These are phyloP conservation scores for Lutjanus campechanus DNA, from an alignment of 2,797 vertebrate species.

Conservation along the genomic window DNA sequence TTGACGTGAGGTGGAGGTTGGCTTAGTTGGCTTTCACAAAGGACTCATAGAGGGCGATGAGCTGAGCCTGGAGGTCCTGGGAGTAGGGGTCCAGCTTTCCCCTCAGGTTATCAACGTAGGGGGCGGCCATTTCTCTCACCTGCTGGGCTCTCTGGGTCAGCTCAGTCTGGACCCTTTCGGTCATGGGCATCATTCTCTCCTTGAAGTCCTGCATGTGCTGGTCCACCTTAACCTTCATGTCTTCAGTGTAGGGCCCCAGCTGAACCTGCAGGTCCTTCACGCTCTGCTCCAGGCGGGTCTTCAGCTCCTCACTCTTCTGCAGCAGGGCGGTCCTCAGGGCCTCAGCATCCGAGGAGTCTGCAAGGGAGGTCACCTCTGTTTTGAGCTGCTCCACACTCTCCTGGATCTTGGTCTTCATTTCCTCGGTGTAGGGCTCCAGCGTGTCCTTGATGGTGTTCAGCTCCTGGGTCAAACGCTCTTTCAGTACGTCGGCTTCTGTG, in stretches of 20 bases:
- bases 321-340: slow-evolving; percentile 76
- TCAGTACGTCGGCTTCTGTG: slow-evolving; percentile 67
- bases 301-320: slow-evolving; percentile 84
- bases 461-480: slow-evolving; percentile 73
- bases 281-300: slow-evolving; percentile 76
- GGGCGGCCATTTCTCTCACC: slow-evolving; percentile 79
- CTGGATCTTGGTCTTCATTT: slow-evolving; percentile 77
- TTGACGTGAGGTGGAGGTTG: slow-evolving; percentile 7
- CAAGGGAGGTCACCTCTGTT: slow-evolving; percentile 74
- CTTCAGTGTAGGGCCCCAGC: slow-evolving; percentile 80
- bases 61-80: slow-evolving; percentile 78
- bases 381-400: slow-evolving; percentile 83
- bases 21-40: slow-evolving; percentile 73
- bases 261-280: slow-evolving; percentile 83
- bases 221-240: slow-evolving; percentile 83
- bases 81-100: slow-evolving; percentile 80
- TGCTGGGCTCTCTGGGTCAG: slow-evolving; percentile 74
- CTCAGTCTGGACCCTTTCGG: slow-evolving; percentile 74
- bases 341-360: slow-evolving; percentile 80
- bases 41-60: slow-evolving; percentile 77
- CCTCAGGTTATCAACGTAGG: slow-evolving; percentile 83
- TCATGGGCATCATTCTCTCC: slow-evolving; percentile 72
- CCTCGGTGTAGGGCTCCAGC: slow-evolving; percentile 80
- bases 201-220: slow-evolving; percentile 82
- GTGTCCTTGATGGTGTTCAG: slow-evolving; percentile 62